Conservation (phyloP, 2,113 vertebrate genomes). For the Malaclemys terrapin region DNA sequence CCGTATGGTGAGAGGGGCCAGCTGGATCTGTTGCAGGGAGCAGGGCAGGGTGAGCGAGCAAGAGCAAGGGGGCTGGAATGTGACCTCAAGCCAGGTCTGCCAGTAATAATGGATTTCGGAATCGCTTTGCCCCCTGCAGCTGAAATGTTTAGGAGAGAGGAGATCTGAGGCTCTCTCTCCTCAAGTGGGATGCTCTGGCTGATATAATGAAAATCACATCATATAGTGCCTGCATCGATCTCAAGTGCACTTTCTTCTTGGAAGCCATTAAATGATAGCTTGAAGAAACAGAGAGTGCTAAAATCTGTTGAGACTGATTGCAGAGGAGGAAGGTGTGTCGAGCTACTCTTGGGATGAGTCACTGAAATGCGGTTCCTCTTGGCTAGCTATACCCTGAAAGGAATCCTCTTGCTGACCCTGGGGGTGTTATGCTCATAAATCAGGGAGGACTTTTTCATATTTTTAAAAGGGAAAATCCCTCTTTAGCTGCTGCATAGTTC, state of each 20-base stretch:
- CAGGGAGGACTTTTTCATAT: not conserved
- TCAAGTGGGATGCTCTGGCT: not conserved
- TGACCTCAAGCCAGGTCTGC: not conserved
- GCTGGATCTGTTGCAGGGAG: too few species aligned
- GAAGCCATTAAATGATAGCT: not conserved
- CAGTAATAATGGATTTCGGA: not conserved
- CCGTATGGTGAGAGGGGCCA: not conserved
- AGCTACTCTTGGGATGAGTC: constrained; percentile 9
- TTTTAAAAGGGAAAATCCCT: constrained; percentile 25
- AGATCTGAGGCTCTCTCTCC: not conserved
- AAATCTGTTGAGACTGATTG: not conserved
- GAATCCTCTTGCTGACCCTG: constrained; percentile 34
- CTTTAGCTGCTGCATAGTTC: constrained; percentile 7
- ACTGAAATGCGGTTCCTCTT: constrained; percentile 4
- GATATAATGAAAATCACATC: not conserved
- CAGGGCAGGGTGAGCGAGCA: not conserved
- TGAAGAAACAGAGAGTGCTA: not conserved
- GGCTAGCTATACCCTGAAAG: not conserved
- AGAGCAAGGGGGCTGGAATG: not conserved
- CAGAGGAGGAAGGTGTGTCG: constrained; percentile 16
- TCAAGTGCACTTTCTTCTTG: not conserved
- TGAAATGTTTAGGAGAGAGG: not conserved
- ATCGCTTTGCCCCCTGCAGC: not conserved
- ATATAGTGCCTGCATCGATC: not conserved
- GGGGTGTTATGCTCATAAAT: not conserved